Base-by-base conservation (phyloP, 2,113 vertebrate species). In the Crotalus tigris region DNA sequence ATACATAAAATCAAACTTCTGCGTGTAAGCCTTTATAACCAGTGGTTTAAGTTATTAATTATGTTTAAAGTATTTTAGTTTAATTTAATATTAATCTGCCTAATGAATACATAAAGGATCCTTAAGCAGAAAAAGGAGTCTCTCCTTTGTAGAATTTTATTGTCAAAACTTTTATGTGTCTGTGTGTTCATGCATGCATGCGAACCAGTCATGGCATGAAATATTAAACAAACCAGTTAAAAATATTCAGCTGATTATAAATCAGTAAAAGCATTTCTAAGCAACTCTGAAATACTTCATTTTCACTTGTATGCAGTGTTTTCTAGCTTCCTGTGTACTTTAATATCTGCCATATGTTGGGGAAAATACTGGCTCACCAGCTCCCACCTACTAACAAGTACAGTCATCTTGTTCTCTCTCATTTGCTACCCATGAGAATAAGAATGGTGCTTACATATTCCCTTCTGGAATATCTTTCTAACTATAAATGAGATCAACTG, bases 401-500 rank as follows among this genome's bases (percentile, higher is more conserved):
- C n/a, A 96, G 93, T 44, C 88, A 85, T 93, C 64, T 87, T 90
- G 39, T 88, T 54, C 86, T 95, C 94, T 96, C 94, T 96, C 92
- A 91, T 81, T 95, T 91, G 93, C 53, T 92, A 93, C 94, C 96
- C 94, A 90, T 88, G 94, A 95, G 94, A 95, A 95, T 21, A 95
- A 94, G 90, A 95, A 96, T 91, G 93, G 94, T 89, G 94, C 46
- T 90, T 92, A 93, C 39, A 95, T 88, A 96, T 96, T 97, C 96
- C 93, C 95, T 96, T 90, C 92, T 94, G 93, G 94, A 96, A 94
- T 95, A 90, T 93, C 96, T 94, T n/a, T 93, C 96, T 95, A 90
- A 55, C 88, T 96, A 94, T 96, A 96, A 96, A 93, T 88, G 95
- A 97, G 95, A 96, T 94, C 94, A 96, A 94, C 89, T 58, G 93